Evolutionary conservation across 2,888 invertebrate species (phyloP).

Genomic region (Chloroclysta siterata): DNA sequence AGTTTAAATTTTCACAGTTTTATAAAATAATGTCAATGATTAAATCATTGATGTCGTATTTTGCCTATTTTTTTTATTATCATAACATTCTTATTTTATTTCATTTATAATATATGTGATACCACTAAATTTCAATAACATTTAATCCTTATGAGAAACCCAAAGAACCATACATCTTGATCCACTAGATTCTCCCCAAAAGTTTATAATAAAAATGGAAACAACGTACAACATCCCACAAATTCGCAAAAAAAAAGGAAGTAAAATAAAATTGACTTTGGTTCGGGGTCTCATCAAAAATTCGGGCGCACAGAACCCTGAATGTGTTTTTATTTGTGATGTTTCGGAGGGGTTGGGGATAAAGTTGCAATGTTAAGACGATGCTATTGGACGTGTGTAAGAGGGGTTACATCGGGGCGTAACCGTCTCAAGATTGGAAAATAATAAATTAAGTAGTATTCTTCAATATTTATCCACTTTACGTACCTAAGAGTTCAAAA

Average conservation of each 20-base stretch:
- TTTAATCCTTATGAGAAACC: background rate
- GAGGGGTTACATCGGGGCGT: slow-evolving; percentile 61
- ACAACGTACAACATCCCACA: slow-evolving; percentile 16
- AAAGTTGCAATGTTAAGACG: slow-evolving; percentile 66
- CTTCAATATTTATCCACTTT: background rate
- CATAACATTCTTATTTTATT: too few relatives aligned
- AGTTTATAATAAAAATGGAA: slow-evolving; percentile 25
- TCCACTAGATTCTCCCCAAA: slow-evolving; percentile 11
- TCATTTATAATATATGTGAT: too few relatives aligned
- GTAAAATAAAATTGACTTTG: slow-evolving; percentile 34
- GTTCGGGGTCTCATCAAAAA: slow-evolving; percentile 24
- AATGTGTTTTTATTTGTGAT: slow-evolving; percentile 63
- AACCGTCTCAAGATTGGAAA: slow-evolving; percentile 6
- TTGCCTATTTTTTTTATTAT: too few relatives aligned
- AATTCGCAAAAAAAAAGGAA: slow-evolving; percentile 22
- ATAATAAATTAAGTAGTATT: background rate
- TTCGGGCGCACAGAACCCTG: slow-evolving; percentile 48
- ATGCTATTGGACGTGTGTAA: slow-evolving; percentile 62
- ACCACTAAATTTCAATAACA: background rate
- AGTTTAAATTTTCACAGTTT: too few relatives aligned
- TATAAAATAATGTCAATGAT: too few relatives aligned
- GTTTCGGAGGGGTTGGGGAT: slow-evolving; percentile 58
- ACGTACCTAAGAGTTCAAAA: too few relatives aligned
- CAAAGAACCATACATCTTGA: slow-evolving; percentile 2
- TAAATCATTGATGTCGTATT: background rate